These are phyloP conservation scores for Nomada fabriciana DNA, from an alignment of 2,888 invertebrate species.

Conservation along the genomic window DNA sequence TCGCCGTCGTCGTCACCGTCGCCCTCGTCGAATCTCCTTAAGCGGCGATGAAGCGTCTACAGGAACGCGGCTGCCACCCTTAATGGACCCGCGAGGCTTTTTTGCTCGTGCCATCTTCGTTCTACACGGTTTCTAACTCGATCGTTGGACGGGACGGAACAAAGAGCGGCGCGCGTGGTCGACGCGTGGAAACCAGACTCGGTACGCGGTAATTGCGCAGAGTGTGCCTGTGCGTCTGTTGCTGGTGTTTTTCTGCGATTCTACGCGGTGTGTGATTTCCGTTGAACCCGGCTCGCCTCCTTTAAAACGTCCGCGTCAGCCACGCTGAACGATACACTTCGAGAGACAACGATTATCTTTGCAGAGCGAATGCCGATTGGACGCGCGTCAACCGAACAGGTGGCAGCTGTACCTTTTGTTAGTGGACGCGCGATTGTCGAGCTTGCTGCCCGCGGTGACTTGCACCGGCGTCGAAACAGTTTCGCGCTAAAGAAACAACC, in stretches of 20 bases:
- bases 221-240: slow-evolving; percentile 12
- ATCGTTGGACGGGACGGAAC: slow-evolving; percentile 27
- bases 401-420: slow-evolving; percentile 14
- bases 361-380: not conserved
- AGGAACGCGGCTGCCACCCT: slow-evolving; percentile 44
- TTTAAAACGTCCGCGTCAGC: slow-evolving; percentile 11
- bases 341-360: slow-evolving; percentile 13
- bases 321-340: slow-evolving; percentile 4
- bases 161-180: slow-evolving; percentile 38
- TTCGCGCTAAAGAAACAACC: not conserved
- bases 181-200: slow-evolving; percentile 46
- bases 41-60: slow-evolving; percentile 57
- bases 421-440: not conserved
- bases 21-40: slow-evolving; percentile 24
- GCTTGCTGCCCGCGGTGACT: not conserved
- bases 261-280: not conserved
- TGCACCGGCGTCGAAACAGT: not conserved
- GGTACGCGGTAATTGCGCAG: slow-evolving; percentile 51
- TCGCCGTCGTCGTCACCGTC: not conserved
- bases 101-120: slow-evolving; percentile 45
- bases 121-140: slow-evolving; percentile 45
- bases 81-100: slow-evolving; percentile 41
- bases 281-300: slow-evolving; percentile 13
- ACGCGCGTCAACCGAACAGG: slow-evolving; percentile 30
- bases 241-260: slow-evolving; percentile 18